Percentiles rank a stretch among this genome's conserved stretches.
Evolutionary conservation across 2,113 vertebrate species (phyloP).

Genomic region (Myrmophylax atrothorax): DNA sequence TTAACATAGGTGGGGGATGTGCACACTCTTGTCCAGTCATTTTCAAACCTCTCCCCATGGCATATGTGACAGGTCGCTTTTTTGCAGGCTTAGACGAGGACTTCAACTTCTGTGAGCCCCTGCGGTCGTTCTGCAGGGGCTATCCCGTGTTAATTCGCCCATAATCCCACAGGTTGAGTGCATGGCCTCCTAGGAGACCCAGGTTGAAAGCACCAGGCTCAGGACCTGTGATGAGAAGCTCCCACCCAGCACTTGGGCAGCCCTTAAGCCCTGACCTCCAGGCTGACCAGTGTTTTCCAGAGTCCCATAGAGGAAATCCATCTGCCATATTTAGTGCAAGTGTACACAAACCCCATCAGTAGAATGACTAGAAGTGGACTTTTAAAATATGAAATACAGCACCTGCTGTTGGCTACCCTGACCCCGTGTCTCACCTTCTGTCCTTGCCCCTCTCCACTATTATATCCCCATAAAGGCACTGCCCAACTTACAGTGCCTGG

Average conservation of each 20-base stretch:
- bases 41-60: too few relatives aligned
- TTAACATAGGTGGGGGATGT: too few relatives aligned
- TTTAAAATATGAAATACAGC: background rate
- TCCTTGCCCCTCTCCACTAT: background rate
- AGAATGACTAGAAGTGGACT: background rate
- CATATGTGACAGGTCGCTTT: too few relatives aligned
- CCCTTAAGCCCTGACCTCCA: background rate
- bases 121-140: too few relatives aligned
- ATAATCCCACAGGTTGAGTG: background rate
- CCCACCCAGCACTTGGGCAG: background rate
- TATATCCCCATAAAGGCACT: background rate
- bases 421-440: background rate
- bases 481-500: background rate
- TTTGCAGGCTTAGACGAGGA: too few relatives aligned
- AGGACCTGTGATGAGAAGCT: background rate
- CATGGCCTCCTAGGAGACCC: fast-evolving
- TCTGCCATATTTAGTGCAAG: background rate
- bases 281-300: background rate
- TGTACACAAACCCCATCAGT: background rate
- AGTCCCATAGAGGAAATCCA: background rate
- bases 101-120: too few relatives aligned
- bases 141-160: too few relatives aligned
- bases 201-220: background rate
- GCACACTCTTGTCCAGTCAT: too few relatives aligned
- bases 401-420: background rate